Conservation (phyloP, 2,113 vertebrate species). For the Scolopax mira region DNA sequence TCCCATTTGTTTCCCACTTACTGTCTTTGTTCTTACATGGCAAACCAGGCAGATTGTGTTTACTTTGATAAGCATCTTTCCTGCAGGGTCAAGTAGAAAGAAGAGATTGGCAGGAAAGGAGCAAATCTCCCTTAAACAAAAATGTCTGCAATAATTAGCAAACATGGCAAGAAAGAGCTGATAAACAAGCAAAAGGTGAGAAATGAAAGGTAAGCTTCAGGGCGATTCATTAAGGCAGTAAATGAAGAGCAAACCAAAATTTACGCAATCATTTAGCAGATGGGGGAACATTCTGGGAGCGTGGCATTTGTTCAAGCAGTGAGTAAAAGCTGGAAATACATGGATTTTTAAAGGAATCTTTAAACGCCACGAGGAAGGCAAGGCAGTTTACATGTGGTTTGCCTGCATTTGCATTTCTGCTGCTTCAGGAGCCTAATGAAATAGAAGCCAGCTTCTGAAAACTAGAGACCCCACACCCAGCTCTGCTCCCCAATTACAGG, state of each 20-base stretch:
- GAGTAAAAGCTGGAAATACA: neutral
- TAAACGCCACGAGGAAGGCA: neutral
- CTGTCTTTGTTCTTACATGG: neutral
- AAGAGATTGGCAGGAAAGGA: conserved; percentile 20
- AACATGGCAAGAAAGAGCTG: neutral
- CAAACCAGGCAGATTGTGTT: neutral
- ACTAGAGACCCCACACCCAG: too few species aligned
- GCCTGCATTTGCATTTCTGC: neutral
- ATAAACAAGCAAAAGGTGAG: conserved; percentile 19
- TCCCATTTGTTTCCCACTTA: neutral
- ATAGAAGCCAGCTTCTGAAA: neutral
- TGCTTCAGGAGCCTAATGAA: neutral
- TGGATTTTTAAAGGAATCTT: too few species aligned
- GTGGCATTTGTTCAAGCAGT: neutral
- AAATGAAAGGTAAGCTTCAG: neutral
- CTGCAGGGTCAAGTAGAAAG: neutral
- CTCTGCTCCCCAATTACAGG: neutral
- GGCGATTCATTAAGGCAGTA: conserved; percentile 12
- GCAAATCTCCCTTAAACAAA: neutral
- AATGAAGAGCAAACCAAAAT: neutral
- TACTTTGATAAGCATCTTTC: neutral
- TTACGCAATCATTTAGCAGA: neutral
- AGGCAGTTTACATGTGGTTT: neutral
- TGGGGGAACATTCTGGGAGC: neutral
- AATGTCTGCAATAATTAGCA: conserved; percentile 1